phyloP scores from a whole-genome alignment of 2,113 vertebrate species.

The Poeciliopsis turrubarensis region DNA sequence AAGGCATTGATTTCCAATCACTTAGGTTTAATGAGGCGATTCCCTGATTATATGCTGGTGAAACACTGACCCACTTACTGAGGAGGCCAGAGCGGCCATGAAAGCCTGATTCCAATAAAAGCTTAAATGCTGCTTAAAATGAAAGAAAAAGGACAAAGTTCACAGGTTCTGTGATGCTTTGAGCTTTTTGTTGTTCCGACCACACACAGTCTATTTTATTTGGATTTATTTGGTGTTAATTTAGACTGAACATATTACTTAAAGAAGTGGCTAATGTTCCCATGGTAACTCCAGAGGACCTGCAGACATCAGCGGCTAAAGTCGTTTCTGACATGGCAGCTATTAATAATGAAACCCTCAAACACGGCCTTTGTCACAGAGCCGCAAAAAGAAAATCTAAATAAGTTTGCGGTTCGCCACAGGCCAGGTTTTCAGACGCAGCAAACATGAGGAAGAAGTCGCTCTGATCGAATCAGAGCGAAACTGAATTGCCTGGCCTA shows the following conservation, averaged over 20 bases:
- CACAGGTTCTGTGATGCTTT: background rate
- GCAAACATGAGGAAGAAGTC: too few species aligned
- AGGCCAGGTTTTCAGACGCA: too few species aligned
- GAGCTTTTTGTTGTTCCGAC: too few species aligned
- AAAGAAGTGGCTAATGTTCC: background rate
- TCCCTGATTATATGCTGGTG: slow-evolving; percentile 5
- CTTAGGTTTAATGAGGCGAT: slow-evolving; percentile 1
- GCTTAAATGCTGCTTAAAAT: background rate
- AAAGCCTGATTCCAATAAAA: background rate
- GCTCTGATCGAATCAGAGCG: too few species aligned
- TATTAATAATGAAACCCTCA: background rate
- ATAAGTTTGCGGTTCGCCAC: too few species aligned
- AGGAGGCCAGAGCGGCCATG: background rate
- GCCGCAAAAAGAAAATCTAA: too few species aligned
- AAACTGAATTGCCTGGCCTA: too few species aligned
- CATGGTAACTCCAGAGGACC: background rate
- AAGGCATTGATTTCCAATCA: slow-evolving; percentile 23
- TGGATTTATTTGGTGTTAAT: too few species aligned
- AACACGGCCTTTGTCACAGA: background rate
- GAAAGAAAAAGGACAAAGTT: background rate
- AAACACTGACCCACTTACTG: background rate
- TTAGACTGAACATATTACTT: background rate
- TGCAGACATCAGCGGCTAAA: too few species aligned
- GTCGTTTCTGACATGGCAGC: background rate
- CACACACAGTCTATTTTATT: too few species aligned